Conservation (phyloP, 2,888 invertebrate species). For the Apocheima hispidaria region DNA sequence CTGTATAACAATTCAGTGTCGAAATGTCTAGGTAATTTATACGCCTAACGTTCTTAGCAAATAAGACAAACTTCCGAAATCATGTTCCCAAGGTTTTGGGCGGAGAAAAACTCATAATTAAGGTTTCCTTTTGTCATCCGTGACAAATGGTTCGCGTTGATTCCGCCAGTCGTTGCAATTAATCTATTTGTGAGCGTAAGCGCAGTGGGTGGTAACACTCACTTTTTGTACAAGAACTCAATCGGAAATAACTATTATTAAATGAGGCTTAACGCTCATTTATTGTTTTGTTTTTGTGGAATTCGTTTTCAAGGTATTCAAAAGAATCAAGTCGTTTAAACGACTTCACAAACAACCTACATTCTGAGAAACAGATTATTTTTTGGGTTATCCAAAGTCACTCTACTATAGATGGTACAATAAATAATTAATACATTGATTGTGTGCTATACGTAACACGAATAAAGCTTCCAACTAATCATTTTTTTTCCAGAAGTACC, state of each 20-base stretch:
- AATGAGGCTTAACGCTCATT: slow-evolving; percentile 17
- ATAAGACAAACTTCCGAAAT: slow-evolving; percentile 40
- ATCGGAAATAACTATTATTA: slow-evolving; percentile 13
- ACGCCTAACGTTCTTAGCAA: slow-evolving; percentile 27
- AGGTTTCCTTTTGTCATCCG: slow-evolving; percentile 34
- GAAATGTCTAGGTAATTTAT: slow-evolving; percentile 25
- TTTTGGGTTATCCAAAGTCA: no score
- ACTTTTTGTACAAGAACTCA: slow-evolving; percentile 4
- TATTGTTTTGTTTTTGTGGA: slow-evolving; percentile 3
- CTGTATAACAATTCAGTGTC: slow-evolving; percentile 8
- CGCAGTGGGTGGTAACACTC: slow-evolving; percentile 17
- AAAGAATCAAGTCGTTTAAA: background rate
- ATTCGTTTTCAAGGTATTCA: slow-evolving; percentile 10
- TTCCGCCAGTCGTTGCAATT: slow-evolving; percentile 15
- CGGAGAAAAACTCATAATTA: slow-evolving; percentile 36
- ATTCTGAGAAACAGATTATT: background rate
- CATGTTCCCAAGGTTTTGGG: slow-evolving; percentile 31
- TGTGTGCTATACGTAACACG: no score
- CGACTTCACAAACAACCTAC: background rate
- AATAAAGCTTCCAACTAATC: no score
- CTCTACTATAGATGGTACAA: no score
- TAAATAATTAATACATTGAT: no score
- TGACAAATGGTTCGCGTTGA: slow-evolving; percentile 31
- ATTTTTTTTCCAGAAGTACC: no score
- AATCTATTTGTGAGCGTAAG: slow-evolving; percentile 14